Evolutionary conservation across 92 coral and sea anemone species (phyloP).

Genomic region (Chrysogorgia sp.): DNA sequence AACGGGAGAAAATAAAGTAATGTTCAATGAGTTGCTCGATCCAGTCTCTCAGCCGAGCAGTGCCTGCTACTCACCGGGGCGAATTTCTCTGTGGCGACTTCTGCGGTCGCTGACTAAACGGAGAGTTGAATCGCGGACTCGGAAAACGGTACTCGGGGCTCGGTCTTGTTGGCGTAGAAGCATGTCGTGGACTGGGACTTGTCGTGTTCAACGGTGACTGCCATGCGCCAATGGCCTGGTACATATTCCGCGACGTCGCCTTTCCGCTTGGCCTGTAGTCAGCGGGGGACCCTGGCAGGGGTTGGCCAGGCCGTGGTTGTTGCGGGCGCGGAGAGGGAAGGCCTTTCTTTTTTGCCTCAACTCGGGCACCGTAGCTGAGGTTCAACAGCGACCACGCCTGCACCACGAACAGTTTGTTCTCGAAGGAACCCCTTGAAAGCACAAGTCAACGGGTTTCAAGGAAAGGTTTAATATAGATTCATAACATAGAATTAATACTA

Average conservation of each 20-base stretch:
- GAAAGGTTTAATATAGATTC: neutral
- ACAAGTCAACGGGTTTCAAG: neutral
- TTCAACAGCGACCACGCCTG: slow-evolving; percentile 74
- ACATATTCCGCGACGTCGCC: neutral
- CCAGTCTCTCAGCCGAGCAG: neutral
- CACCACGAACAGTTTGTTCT: slow-evolving; percentile 72
- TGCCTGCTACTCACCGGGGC: neutral
- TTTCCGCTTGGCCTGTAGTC: slow-evolving; percentile 17
- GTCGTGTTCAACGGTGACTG: neutral
- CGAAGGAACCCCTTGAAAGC: slow-evolving; percentile 21
- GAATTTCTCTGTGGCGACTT: neutral
- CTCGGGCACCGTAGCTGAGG: slow-evolving; percentile 77
- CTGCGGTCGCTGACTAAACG: neutral
- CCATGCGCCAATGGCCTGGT: slow-evolving; percentile 7
- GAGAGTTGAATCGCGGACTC: slow-evolving; percentile 13
- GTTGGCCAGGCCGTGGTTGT: slow-evolving; percentile 7
- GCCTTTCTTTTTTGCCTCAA: slow-evolving; percentile 74
- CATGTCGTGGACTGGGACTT: slow-evolving; percentile 1
- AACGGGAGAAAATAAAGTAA: neutral
- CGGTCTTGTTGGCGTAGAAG: neutral
- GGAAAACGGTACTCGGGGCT: slow-evolving; percentile 11
- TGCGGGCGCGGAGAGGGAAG: slow-evolving; percentile 55
- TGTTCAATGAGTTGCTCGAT: neutral
- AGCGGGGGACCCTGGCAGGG: slow-evolving; percentile 17
- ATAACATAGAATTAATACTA: no score